These are phyloP conservation scores for Sebastes wilsoni DNA, from an alignment of 2,797 vertebrate genomes.

Conservation along the genomic window DNA sequence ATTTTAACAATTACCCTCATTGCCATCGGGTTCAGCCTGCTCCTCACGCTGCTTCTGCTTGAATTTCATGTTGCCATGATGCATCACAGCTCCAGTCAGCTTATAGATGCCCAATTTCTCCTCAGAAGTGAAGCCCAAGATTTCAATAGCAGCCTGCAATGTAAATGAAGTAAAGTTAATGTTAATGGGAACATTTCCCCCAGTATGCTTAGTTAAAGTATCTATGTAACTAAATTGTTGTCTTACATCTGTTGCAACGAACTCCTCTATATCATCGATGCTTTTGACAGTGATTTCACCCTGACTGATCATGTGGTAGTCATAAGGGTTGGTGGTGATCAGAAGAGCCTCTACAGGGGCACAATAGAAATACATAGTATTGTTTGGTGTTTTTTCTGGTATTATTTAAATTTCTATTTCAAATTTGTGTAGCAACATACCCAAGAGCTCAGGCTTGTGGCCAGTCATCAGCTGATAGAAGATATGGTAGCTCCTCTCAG, in stretches of 20 bases:
- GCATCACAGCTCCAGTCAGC: constrained; percentile 85
- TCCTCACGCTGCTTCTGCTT: constrained; percentile 90
- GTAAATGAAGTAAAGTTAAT: background rate
- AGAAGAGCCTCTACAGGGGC: constrained; percentile 83
- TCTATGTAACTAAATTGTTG: background rate
- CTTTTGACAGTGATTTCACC: constrained; percentile 90
- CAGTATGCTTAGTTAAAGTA: background rate
- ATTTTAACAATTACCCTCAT: constrained; percentile 80
- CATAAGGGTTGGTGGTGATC: constrained; percentile 90
- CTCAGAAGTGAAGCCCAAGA: constrained; percentile 84
- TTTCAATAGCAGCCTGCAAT: constrained; percentile 86
- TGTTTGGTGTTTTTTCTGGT: background rate
- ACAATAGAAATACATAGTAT: background rate
- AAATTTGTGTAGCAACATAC: constrained; percentile 24
- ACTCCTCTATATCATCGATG: constrained; percentile 89
- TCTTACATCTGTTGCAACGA: constrained; percentile 90
- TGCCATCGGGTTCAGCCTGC: constrained; percentile 89
- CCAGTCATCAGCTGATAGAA: constrained; percentile 92
- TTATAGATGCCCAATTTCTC: constrained; percentile 87
- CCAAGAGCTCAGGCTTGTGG: constrained; percentile 86
- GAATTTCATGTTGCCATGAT: constrained; percentile 90
- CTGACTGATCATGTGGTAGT: constrained; percentile 88
- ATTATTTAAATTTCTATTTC: background rate
- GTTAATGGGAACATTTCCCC: background rate
- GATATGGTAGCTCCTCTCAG: constrained; percentile 91